phyloP scores from a whole-genome alignment of 2,888 invertebrate species.

The Alloplasta piceator region DNA sequence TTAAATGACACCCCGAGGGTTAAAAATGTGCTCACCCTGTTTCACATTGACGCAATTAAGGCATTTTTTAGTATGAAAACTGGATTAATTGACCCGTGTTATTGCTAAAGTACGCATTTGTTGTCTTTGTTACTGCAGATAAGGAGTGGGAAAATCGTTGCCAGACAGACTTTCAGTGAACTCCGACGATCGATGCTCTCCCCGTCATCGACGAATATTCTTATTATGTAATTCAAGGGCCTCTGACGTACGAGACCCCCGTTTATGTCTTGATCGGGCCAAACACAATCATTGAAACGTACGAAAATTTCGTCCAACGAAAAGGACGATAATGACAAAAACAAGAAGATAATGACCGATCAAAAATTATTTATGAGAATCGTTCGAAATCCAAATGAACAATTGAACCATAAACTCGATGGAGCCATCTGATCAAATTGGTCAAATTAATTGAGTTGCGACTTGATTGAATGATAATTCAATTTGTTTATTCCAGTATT shows the following conservation, averaged over 20 bases:
- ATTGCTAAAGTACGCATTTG: constrained; percentile 24
- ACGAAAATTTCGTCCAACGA: no score
- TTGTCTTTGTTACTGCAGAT: background rate
- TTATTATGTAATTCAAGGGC: background rate
- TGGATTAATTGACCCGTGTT: constrained; percentile 13
- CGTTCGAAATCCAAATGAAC: no score
- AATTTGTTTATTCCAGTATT: no score
- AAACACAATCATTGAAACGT: no score
- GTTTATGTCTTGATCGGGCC: background rate
- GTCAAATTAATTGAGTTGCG: no score
- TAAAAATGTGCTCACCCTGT: no score
- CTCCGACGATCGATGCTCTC: no score
- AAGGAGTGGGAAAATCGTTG: constrained; percentile 4
- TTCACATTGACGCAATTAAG: background rate
- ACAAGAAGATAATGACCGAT: background rate
- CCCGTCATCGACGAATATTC: constrained; percentile 16
- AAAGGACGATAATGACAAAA: background rate
- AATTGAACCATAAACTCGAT: no score
- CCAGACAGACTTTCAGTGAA: background rate
- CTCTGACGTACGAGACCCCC: background rate
- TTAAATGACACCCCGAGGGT: background rate
- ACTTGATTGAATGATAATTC: no score
- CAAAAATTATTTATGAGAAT: no score
- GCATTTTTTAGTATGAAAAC: background rate
- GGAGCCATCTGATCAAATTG: no score